phyloP scores from a whole-genome alignment of 2,797 vertebrate genomes.

The Gobio occitaniae region DNA sequence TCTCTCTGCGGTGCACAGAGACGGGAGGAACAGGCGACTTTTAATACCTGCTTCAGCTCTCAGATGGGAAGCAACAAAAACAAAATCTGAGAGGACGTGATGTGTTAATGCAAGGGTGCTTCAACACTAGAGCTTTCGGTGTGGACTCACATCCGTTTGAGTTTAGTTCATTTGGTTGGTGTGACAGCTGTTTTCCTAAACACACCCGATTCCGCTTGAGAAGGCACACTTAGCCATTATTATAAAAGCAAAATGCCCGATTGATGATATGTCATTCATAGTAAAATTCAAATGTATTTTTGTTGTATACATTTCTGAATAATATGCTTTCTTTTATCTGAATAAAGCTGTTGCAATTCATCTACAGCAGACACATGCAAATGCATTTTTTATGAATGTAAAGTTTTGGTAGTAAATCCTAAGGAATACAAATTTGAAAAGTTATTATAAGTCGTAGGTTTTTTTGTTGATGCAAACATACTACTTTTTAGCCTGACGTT shows the following conservation, averaged over 20 bases:
- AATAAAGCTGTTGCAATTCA: too few relatives aligned
- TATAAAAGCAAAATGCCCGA: not conserved
- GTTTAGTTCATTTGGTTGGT: not conserved
- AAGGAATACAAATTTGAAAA: too few relatives aligned
- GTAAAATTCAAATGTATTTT: not conserved
- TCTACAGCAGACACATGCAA: too few relatives aligned
- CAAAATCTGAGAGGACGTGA: not conserved
- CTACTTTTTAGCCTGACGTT: too few relatives aligned
- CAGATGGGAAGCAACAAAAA: conserved; percentile 36
- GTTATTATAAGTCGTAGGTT: too few relatives aligned
- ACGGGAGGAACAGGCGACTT: conserved; percentile 2
- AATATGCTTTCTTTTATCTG: not conserved
- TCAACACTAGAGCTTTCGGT: not conserved
- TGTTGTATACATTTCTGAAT: not conserved
- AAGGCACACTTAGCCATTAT: not conserved
- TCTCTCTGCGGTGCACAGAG: conserved; percentile 64
- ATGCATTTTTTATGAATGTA: too few relatives aligned
- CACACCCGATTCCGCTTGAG: not conserved
- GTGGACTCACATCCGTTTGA: not conserved
- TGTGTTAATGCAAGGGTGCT: not conserved
- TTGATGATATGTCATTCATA: not conserved
- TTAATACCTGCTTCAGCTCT: conserved; percentile 17
- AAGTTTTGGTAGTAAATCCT: too few relatives aligned
- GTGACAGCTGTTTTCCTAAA: not conserved
- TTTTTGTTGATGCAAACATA: too few relatives aligned